Conservation (phyloP, 2,797 vertebrate genomes). For the Acanthurus leucopareius region DNA sequence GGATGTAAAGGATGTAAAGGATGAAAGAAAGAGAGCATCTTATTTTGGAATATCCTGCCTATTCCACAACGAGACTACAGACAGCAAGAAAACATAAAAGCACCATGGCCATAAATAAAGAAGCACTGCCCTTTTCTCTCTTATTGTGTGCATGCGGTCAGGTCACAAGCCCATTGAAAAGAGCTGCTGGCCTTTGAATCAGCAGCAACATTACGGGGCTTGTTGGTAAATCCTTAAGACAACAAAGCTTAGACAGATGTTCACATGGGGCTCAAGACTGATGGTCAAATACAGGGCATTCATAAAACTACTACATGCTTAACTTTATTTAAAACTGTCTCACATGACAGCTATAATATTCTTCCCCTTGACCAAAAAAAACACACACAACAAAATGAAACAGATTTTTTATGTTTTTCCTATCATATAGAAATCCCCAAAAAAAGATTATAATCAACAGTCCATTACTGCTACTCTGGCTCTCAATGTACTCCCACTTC, state of each 20-base stretch:
- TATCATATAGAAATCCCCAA: neutral
- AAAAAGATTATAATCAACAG: neutral
- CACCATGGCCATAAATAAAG: constrained; percentile 18
- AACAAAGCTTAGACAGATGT: constrained; percentile 23
- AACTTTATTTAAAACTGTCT: too few species aligned
- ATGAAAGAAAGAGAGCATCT: neutral
- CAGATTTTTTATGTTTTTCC: neutral
- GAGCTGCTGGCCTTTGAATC: constrained; percentile 40
- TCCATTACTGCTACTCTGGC: neutral
- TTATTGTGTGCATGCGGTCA: constrained; percentile 22
- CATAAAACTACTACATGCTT: too few species aligned
- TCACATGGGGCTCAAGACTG: neutral
- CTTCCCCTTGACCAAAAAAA: neutral
- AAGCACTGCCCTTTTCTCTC: neutral
- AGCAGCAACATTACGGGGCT: constrained; percentile 17
- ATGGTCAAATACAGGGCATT: constrained; percentile 6
- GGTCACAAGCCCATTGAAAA: constrained; percentile 34
- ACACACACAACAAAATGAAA: neutral
- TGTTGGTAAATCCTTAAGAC: constrained; percentile 21
- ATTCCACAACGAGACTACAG: constrained; percentile 31
- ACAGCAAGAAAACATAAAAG: constrained; percentile 34
- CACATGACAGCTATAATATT: too few species aligned
- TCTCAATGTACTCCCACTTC: neutral
- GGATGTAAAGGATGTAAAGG: constrained; percentile 3
- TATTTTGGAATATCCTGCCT: constrained; percentile 3